Evolutionary conservation across 1,140 invertebrate genomes (phyloP).

Genomic region (Meteorus sp.): DNA sequence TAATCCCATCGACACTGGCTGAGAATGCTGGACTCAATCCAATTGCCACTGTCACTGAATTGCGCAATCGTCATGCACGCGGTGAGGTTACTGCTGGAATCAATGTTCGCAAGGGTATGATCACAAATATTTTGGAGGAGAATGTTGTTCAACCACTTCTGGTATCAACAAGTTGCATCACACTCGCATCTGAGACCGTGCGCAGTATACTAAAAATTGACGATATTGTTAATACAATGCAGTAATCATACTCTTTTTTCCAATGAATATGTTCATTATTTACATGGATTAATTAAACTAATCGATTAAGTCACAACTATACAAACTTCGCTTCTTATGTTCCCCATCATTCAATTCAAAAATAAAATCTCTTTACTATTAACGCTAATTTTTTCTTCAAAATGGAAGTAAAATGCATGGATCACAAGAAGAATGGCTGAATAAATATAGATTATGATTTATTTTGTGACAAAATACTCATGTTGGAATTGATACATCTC

Average conservation of each 20-base stretch:
- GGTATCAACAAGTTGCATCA: slow-evolving; percentile 92
- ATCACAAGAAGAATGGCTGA: neutral
- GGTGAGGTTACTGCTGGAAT: slow-evolving; percentile 87
- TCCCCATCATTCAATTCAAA: too few relatives aligned
- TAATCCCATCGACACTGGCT: slow-evolving; percentile 95
- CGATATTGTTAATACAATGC: slow-evolving; percentile 81
- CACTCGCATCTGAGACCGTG: slow-evolving; percentile 94
- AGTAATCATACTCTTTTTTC: slow-evolving; percentile 36
- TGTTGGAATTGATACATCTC: too few relatives aligned
- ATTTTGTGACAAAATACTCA: too few relatives aligned
- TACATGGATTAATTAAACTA: too few relatives aligned
- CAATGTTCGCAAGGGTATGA: slow-evolving; percentile 94
- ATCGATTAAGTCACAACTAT: too few relatives aligned
- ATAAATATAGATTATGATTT: too few relatives aligned
- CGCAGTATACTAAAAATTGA: slow-evolving; percentile 98
- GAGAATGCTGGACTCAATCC: slow-evolving; percentile 99
- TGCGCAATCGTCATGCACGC: slow-evolving; percentile 90
- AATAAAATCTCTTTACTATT: too few relatives aligned
- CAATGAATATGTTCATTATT: neutral
- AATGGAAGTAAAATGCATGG: too few relatives aligned
- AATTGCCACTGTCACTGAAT: slow-evolving; percentile 95
- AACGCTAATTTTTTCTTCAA: too few relatives aligned
- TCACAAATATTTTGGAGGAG: slow-evolving; percentile 96
- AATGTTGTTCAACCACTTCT: slow-evolving; percentile 97
- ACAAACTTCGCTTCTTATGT: too few relatives aligned